Evolutionary conservation across 1,140 invertebrate genomes (phyloP).

Genomic region (Tyrophagus putrescentiae): DNA sequence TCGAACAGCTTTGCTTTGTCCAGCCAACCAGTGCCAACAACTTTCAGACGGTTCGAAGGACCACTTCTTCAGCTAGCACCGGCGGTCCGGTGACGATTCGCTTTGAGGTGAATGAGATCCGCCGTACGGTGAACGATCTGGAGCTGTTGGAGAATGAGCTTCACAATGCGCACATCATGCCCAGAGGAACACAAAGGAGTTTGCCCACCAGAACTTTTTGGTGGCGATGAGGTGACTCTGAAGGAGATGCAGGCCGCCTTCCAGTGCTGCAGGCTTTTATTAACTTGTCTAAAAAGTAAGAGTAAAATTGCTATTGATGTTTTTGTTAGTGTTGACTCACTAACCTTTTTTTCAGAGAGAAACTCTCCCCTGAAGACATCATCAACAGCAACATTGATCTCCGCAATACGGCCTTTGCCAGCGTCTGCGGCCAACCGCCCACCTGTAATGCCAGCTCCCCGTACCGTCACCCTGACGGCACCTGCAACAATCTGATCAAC

Average conservation of each 20-base stretch:
- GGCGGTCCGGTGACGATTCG: too few species aligned
- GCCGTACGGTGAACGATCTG: background rate
- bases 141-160: constrained; percentile 7
- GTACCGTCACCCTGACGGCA: constrained; percentile 51
- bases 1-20: too few species aligned
- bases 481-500: constrained; percentile 52
- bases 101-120: background rate
- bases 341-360: background rate
- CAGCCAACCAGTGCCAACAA: too few species aligned
- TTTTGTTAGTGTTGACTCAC: background rate
- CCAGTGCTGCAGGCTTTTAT: constrained; percentile 1
- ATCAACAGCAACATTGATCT: background rate
- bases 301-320: background rate
- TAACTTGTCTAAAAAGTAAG: constrained; percentile 6
- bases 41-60: constrained; percentile 5
- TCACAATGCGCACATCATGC: background rate
- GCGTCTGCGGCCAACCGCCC: background rate
- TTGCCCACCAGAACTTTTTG: constrained; percentile 20
- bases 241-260: background rate
- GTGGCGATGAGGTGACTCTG: background rate
- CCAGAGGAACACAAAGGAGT: background rate
- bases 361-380: background rate
- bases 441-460: constrained; percentile 2
- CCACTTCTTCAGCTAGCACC: background rate
- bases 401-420: background rate